Percentiles rank a stretch among this genome's conserved stretches.
These are phyloP conservation scores for Drosophila recens DNA, from an alignment of 2,888 invertebrate genomes.

Conservation along the genomic window DNA sequence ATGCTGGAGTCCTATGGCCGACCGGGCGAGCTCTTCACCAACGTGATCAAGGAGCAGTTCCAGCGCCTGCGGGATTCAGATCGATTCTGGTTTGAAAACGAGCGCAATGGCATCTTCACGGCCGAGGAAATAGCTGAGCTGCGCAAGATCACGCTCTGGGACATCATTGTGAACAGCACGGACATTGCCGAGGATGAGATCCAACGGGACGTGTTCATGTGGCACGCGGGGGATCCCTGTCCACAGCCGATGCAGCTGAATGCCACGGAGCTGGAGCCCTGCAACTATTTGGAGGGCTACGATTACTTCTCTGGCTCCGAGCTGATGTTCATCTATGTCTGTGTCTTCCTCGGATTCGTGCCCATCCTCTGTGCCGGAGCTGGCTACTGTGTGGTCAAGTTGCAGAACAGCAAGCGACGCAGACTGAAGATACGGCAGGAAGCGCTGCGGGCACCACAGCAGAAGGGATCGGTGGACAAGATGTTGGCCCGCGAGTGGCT, in stretches of 20 bases:
- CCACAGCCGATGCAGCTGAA: conserved; percentile 95
- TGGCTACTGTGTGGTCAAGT: conserved; percentile 96
- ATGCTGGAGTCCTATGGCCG: conserved; percentile 97
- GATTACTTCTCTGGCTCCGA: conserved; percentile 98
- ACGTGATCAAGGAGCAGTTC: conserved; percentile 97
- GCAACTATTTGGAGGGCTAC: conserved; percentile 94
- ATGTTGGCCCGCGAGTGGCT: conserved; percentile 98
- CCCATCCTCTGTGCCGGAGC: conserved; percentile 96
- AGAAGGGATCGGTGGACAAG: conserved; percentile 92
- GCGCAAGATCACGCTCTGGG: conserved; percentile 92
- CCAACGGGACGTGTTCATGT: conserved; percentile 95
- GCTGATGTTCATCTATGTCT: conserved; percentile 98
- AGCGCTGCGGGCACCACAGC: conserved; percentile 84
- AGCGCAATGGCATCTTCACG: conserved; percentile 94
- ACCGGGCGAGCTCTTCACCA: conserved; percentile 95
- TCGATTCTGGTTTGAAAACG: conserved; percentile 98
- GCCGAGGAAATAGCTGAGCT: conserved; percentile 93
- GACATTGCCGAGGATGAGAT: conserved; percentile 90
- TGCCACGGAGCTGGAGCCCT: conserved; percentile 93
- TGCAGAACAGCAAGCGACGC: conserved; percentile 94
- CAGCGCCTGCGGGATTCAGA: conserved; percentile 96
- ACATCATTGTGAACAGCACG: conserved; percentile 96
- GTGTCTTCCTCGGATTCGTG: conserved; percentile 95
- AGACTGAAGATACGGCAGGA: conserved; percentile 92
- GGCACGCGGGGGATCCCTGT: conserved; percentile 94